These are phyloP conservation scores for Artibeus lituratus DNA, from an alignment of 2,797 vertebrate genomes.

Conservation along the genomic window DNA sequence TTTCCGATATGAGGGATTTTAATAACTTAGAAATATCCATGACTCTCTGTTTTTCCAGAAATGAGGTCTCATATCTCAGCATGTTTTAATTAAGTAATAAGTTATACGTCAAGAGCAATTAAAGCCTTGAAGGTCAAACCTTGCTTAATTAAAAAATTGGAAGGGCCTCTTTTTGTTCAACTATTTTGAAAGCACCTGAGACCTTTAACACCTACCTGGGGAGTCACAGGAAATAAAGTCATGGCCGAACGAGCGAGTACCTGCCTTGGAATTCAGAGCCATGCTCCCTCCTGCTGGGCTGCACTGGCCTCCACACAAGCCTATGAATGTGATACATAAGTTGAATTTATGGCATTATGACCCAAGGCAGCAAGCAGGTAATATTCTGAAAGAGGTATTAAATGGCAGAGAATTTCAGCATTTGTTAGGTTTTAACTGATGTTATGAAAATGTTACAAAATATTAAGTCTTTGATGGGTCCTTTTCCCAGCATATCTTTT, in stretches of 20 bases:
- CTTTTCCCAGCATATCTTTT: neutral
- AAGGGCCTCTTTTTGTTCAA: constrained; percentile 42
- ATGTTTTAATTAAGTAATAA: constrained; percentile 71
- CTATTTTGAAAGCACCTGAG: neutral
- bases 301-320: neutral
- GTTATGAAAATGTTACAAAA: neutral
- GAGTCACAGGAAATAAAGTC: neutral
- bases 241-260: neutral
- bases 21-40: constrained; percentile 37
- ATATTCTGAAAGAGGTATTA: neutral
- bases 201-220: neutral
- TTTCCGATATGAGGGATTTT: constrained; percentile 38
- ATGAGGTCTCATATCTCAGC: constrained; percentile 33
- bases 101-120: constrained; percentile 68
- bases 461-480: neutral
- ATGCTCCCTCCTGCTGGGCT: neutral
- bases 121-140: constrained; percentile 62
- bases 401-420: neutral
- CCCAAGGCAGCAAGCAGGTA: neutral
- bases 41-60: constrained; percentile 33
- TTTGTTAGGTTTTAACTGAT: neutral
- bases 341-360: neutral
- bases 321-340: neutral
- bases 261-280: neutral
- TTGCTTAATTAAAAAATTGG: constrained; percentile 61